phyloP scores from a whole-genome alignment of 2,888 invertebrate species.

The Plagodis dolabraria region DNA sequence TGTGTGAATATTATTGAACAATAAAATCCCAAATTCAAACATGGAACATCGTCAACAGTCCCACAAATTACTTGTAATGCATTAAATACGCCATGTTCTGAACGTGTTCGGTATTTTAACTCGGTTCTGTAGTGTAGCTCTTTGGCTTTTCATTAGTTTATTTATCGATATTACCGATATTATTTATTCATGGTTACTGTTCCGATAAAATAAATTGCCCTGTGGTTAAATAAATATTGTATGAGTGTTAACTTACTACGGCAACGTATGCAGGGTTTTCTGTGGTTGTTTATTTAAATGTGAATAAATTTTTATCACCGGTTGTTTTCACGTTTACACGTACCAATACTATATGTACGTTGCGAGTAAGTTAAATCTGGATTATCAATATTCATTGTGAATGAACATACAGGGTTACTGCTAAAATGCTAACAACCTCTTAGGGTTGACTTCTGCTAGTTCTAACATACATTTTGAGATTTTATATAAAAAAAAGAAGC shows the following conservation, averaged over 20 bases:
- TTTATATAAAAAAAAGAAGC: too few species aligned
- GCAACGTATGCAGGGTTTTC: not conserved
- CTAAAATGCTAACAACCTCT: too few species aligned
- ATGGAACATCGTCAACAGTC: slow-evolving; percentile 10
- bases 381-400: too few species aligned
- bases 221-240: not conserved
- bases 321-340: too few species aligned
- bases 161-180: slow-evolving; percentile 3
- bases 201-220: not conserved
- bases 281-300: slow-evolving; percentile 7
- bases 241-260: not conserved
- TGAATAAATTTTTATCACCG: too few species aligned
- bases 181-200: slow-evolving; percentile 3
- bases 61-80: slow-evolving; percentile 52
- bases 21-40: too few species aligned
- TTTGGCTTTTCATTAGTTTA: slow-evolving; percentile 8
- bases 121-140: slow-evolving; percentile 31
- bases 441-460: too few species aligned
- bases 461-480: too few species aligned
- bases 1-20: too few species aligned
- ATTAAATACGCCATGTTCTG: slow-evolving; percentile 54
- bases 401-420: too few species aligned
- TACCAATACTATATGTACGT: too few species aligned
- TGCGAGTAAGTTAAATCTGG: too few species aligned
- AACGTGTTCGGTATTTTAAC: slow-evolving; percentile 53